Percentiles rank a stretch among this genome's conserved stretches.
These are phyloP conservation scores for Carcina quercana DNA, from an alignment of 2,888 invertebrate genomes.

Conservation along the genomic window DNA sequence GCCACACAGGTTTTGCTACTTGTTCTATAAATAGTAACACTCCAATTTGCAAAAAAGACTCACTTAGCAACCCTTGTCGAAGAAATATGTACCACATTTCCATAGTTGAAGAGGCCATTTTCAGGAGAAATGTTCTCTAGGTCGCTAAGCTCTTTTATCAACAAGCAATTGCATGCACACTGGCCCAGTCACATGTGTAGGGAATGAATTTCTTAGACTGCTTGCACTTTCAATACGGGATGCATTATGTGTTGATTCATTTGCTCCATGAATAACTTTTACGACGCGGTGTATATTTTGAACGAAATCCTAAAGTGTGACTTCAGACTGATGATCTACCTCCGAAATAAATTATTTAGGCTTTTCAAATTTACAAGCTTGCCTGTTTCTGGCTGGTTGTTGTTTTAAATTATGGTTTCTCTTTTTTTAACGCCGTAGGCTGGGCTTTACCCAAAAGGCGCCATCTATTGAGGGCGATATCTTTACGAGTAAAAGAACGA, in stretches of 20 bases:
- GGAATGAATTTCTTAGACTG: conserved; percentile 56
- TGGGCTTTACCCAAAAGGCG: no score
- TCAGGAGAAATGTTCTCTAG: conserved; percentile 11
- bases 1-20: conserved; percentile 61
- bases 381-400: no score
- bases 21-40: conserved; percentile 58
- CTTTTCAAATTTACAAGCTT: no score
- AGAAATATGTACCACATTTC: conserved; percentile 22
- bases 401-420: no score
- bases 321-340: no score
- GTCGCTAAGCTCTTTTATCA: conserved; percentile 17
- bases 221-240: conserved; percentile 64
- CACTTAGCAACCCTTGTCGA: conserved; percentile 12
- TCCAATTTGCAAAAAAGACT: conserved; percentile 23
- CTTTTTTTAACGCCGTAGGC: no score
- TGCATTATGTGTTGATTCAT: conserved; percentile 39
- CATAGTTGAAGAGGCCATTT: conserved; percentile 18
- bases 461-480: no score
- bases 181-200: conserved; percentile 58
- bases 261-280: conserved; percentile 33
- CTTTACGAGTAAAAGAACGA: no score
- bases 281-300: no score
- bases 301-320: no score
- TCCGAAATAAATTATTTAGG: no score
- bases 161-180: conserved; percentile 24